A percentile compares a stretch with the other conserved stretches of the same genome.
Conservation (phyloP, 2,113 vertebrate species). For the Heterotilapia buettikoferi region DNA sequence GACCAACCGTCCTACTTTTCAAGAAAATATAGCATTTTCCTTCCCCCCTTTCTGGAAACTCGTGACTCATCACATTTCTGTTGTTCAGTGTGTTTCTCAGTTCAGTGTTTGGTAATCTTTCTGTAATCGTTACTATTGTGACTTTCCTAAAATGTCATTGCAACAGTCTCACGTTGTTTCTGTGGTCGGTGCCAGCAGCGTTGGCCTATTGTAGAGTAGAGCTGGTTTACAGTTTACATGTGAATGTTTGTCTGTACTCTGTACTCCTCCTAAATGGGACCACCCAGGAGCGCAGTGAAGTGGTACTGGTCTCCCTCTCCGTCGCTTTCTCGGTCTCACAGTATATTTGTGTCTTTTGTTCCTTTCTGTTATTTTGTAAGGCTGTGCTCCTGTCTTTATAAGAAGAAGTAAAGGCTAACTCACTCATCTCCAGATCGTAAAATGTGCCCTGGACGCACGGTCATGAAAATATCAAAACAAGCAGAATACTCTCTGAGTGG, state of each 20-base stretch:
- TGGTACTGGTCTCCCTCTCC: conserved; percentile 42
- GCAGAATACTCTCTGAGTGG: background rate
- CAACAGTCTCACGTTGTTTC: conserved; percentile 33
- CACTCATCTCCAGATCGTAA: background rate
- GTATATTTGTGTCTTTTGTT: conserved; percentile 72
- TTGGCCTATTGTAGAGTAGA: conserved; percentile 82
- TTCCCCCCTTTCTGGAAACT: background rate
- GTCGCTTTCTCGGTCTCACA: conserved; percentile 10
- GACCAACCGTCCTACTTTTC: background rate
- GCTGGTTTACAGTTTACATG: conserved; percentile 95
- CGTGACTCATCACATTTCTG: conserved; percentile 8
- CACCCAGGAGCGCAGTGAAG: conserved; percentile 83
- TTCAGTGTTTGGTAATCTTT: background rate
- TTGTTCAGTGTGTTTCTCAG: background rate
- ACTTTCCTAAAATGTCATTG: conserved; percentile 10
- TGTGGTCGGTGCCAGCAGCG: conserved; percentile 24
- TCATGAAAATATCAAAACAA: background rate
- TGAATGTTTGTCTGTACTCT: conserved; percentile 90
- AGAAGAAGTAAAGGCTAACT: background rate
- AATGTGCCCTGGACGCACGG: background rate
- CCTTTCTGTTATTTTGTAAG: conserved; percentile 58
- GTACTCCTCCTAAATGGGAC: conserved; percentile 83
- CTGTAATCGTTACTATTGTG: background rate
- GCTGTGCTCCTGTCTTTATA: background rate
- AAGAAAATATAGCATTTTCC: background rate